phyloP scores from a whole-genome alignment of 2,113 vertebrate species.

The Otocyon megalotis region DNA sequence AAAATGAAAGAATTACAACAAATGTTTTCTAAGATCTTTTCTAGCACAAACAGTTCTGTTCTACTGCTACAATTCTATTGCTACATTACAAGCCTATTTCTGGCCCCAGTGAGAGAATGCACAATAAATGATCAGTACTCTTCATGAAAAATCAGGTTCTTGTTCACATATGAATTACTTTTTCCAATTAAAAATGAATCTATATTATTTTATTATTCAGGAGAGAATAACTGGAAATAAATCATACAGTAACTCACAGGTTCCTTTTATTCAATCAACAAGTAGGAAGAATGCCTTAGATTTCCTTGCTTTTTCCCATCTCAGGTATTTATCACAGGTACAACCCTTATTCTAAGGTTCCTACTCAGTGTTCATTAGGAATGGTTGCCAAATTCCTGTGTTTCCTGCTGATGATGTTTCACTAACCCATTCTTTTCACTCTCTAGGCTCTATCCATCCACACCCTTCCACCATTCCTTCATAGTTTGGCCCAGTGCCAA shows the following conservation, averaged over 20 bases:
- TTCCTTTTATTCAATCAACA: not conserved
- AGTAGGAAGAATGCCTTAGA: not conserved
- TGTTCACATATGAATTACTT: not conserved
- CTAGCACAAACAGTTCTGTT: not conserved
- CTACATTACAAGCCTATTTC: not conserved
- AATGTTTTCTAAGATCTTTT: not conserved
- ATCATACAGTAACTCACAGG: not conserved
- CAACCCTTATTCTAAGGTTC: not conserved
- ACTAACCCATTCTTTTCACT: not conserved
- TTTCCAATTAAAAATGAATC: slow-evolving; percentile 36
- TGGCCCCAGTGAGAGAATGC: not conserved
- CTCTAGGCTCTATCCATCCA: not conserved
- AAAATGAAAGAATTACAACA: slow-evolving; percentile 33
- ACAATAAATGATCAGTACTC: not conserved
- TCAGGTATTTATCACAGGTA: not conserved
- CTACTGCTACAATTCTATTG: not conserved
- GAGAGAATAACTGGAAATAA: slow-evolving; percentile 27
- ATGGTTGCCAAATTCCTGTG: not conserved
- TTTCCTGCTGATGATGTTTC: not conserved
- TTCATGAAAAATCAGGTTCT: not conserved
- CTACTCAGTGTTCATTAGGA: not conserved
- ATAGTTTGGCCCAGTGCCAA: not conserved
- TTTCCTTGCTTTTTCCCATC: not conserved
- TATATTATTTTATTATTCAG: not conserved
- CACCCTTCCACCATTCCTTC: not conserved